Conservation (phyloP, 2,888 invertebrate species). For the Bhutanitis thaidina region DNA sequence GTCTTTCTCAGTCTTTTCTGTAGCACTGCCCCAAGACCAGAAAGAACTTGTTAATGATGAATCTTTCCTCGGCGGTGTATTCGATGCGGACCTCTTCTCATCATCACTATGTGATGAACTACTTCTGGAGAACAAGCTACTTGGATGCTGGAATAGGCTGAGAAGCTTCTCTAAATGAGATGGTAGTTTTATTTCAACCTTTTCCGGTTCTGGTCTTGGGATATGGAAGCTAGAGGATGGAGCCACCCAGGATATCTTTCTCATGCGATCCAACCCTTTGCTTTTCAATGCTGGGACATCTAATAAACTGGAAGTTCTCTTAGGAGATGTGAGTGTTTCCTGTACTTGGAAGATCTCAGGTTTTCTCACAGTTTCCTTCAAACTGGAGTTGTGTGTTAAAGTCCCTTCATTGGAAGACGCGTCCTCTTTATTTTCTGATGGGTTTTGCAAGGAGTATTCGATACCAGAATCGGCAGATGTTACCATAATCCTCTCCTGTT, state of each 20-base stretch:
- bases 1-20: conserved; percentile 50
- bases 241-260: conserved; percentile 82
- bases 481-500: conserved; percentile 62
- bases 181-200: conserved; percentile 60
- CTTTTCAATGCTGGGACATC: conserved; percentile 69
- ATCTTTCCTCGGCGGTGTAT: conserved; percentile 68
- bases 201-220: conserved; percentile 56
- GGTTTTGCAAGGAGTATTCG: conserved; percentile 66
- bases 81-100: conserved; percentile 60
- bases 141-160: conserved; percentile 83
- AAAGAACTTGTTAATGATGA: conserved; percentile 66
- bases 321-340: conserved; percentile 59
- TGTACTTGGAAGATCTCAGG: conserved; percentile 36
- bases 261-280: conserved; percentile 63
- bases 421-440: conserved; percentile 59
- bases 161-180: conserved; percentile 83
- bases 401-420: conserved; percentile 74
- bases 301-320: conserved; percentile 60
- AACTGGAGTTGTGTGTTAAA: conserved; percentile 66
- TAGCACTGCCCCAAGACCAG: conserved; percentile 69
- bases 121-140: conserved; percentile 78
- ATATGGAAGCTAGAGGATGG: conserved; percentile 67
- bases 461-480: conserved; percentile 74
- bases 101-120: conserved; percentile 50
- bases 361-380: conserved; percentile 53